A percentile compares a stretch with the other conserved stretches of the same genome.
Conservation (phyloP, 1,140 invertebrate species). For the Mizuhopecten yessoensis region DNA sequence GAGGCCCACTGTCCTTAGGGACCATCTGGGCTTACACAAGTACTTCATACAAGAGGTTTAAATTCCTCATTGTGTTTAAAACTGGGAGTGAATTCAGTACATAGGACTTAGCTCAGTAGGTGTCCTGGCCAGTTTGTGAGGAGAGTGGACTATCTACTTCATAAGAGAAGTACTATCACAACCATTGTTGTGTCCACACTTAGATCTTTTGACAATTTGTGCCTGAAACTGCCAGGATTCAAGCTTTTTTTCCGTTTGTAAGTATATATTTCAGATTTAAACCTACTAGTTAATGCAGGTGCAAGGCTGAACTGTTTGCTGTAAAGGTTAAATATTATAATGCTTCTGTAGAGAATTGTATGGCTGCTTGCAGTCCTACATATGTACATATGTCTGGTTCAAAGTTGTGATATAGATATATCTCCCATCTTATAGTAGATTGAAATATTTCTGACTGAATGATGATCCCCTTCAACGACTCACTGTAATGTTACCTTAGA, state of each 20-base stretch:
- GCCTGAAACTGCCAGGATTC: not conserved
- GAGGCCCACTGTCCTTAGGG: not conserved
- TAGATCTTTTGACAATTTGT: not conserved
- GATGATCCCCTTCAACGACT: too few relatives aligned
- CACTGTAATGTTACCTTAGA: too few relatives aligned
- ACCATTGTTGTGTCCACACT: not conserved
- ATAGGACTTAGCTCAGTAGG: not conserved
- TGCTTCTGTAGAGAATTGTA: too few relatives aligned
- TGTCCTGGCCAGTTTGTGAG: not conserved
- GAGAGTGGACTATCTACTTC: not conserved
- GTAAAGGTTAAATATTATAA: too few relatives aligned
- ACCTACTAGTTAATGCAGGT: too few relatives aligned
- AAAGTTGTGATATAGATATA: too few relatives aligned
- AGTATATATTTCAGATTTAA: too few relatives aligned
- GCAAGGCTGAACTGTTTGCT: too few relatives aligned
- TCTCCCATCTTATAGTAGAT: too few relatives aligned
- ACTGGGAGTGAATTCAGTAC: not conserved
- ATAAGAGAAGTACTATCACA: not conserved
- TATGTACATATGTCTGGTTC: too few relatives aligned
- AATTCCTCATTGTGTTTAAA: not conserved
- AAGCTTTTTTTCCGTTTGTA: not conserved
- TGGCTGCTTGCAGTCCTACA: too few relatives aligned
- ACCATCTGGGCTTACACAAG: not conserved
- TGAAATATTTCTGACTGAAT: too few relatives aligned
- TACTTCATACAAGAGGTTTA: conserved; percentile 30